Conservation (phyloP, 35 echinoderm and acorn worm genomes). For the Diadema setosum region DNA sequence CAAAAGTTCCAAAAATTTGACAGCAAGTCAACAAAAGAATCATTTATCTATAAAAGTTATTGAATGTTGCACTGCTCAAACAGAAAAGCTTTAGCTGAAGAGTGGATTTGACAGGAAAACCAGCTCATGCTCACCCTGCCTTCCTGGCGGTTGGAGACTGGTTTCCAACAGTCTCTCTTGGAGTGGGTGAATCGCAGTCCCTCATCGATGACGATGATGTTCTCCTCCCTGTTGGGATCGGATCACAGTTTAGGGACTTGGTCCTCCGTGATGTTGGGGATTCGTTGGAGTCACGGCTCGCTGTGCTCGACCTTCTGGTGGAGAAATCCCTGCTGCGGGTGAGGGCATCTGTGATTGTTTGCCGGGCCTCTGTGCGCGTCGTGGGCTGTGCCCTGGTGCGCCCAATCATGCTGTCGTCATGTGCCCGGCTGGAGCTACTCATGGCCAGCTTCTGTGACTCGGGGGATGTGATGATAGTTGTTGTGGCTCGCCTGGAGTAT, state of each 20-base stretch:
- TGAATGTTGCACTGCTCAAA: too few species aligned
- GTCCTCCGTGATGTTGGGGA: neutral
- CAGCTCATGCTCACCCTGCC: neutral
- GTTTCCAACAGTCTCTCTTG: slow-evolving; percentile 7
- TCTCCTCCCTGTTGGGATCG: neutral
- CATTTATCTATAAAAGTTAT: too few species aligned
- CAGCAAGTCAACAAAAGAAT: too few species aligned
- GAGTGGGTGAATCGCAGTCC: slow-evolving; percentile 20
- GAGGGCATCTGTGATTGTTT: slow-evolving; percentile 74
- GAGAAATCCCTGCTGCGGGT: slow-evolving; percentile 56
- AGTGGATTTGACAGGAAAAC: too few species aligned
- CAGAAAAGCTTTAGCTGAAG: too few species aligned
- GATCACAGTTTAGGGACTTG: neutral
- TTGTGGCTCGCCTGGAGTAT: slow-evolving; percentile 29
- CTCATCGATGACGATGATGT: neutral
- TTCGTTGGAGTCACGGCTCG: neutral
- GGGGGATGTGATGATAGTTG: neutral
- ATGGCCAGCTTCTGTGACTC: slow-evolving; percentile 12
- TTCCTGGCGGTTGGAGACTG: slow-evolving; percentile 15
- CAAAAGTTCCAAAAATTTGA: too few species aligned
- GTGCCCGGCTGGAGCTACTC: neutral
- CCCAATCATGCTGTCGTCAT: slow-evolving; percentile 25
- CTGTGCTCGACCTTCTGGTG: neutral
- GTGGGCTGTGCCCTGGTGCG: slow-evolving; percentile 25
- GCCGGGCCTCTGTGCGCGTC: slow-evolving; percentile 70